A percentile compares a stretch with the other conserved stretches of the same genome.
Conservation (phyloP, 1,140 invertebrate species). For the Drosophila suzukii region DNA sequence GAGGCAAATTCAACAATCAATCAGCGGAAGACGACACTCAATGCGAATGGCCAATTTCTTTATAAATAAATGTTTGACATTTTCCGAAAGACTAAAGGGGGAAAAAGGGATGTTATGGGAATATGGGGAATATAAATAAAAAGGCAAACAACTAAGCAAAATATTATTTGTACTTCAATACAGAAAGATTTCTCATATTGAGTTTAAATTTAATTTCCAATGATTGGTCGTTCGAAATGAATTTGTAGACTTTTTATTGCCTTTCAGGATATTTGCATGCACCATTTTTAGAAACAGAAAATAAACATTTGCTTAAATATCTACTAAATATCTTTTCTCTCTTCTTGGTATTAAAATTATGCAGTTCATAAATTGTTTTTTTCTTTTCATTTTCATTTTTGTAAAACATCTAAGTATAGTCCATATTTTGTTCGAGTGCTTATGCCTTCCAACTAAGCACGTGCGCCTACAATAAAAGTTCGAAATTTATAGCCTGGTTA, state of each 20-base stretch:
- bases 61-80: slow-evolving; percentile 44
- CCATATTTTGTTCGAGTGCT: slow-evolving; percentile 3
- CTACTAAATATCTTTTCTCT: too few species aligned
- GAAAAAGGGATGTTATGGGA: too few species aligned
- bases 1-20: slow-evolving; percentile 36
- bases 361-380: too few species aligned
- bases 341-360: too few species aligned
- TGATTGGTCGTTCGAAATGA: background rate
- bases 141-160: background rate
- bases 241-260: background rate
- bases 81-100: background rate
- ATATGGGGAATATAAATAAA: background rate
- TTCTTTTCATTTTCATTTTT: too few species aligned
- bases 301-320: too few species aligned
- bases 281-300: too few species aligned
- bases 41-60: slow-evolving; percentile 40
- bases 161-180: background rate
- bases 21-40: slow-evolving; percentile 31
- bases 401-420: too few species aligned
- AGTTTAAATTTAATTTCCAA: background rate
- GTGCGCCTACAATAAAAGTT: slow-evolving; percentile 69
- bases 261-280: background rate
- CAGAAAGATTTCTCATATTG: background rate
- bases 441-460: slow-evolving; percentile 30
- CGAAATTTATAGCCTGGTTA: slow-evolving; percentile 56